Conservation (phyloP, 1,140 invertebrate genomes). For the Archegozetes longisetosus region DNA sequence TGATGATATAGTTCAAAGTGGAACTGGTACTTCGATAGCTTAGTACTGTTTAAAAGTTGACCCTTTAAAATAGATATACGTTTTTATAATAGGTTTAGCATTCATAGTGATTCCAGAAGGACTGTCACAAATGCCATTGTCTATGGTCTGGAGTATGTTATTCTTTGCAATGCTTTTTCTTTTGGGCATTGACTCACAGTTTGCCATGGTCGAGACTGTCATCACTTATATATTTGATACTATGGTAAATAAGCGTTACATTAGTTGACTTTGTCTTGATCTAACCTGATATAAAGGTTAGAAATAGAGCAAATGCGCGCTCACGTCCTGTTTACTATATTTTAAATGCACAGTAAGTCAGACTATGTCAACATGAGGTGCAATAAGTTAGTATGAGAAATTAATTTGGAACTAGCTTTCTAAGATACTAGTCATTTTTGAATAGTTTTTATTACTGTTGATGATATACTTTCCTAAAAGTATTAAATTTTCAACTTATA, state of each 20-base stretch:
- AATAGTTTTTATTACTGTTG: too few species aligned
- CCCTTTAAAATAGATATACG: not conserved
- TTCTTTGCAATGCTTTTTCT: constrained; percentile 36
- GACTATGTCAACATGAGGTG: too few species aligned
- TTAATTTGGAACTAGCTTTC: too few species aligned
- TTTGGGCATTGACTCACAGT: constrained; percentile 76
- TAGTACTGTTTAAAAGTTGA: not conserved
- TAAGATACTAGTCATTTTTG: too few species aligned
- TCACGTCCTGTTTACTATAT: too few species aligned
- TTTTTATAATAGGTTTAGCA: constrained; percentile 26
- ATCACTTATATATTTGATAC: constrained; percentile 89
- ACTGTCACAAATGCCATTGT: constrained; percentile 33
- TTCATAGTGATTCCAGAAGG: constrained; percentile 40
- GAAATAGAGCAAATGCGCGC: too few species aligned
- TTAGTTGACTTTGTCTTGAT: too few species aligned
- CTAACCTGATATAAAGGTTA: too few species aligned
- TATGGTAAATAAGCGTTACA: constrained; percentile 29
- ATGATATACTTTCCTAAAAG: too few species aligned
- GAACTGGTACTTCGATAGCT: constrained; percentile 30
- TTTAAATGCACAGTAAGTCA: too few species aligned
- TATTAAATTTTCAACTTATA: not conserved
- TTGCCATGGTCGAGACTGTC: constrained; percentile 84
- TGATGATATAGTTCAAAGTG: constrained; percentile 59
- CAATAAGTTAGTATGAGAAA: too few species aligned
- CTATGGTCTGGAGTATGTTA: constrained; percentile 35